Evolutionary conservation across 2,113 vertebrate genomes (phyloP), one percentile per base, ranked within the genome.

Genomic region (Peromyscus leucopus): DNA sequence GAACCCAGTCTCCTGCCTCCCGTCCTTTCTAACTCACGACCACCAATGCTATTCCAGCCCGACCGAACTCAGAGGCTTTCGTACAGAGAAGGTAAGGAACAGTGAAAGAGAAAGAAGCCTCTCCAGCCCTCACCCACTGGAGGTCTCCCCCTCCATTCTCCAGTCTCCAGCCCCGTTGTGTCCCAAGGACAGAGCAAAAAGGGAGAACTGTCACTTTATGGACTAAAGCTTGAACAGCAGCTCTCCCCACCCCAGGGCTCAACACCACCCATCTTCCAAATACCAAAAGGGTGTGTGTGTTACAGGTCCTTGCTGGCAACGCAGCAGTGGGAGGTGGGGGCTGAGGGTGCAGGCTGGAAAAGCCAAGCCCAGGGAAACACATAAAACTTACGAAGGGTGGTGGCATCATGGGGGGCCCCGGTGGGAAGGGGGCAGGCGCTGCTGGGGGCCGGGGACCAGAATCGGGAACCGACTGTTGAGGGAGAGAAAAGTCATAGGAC

Each of bases 361-460:
- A 97, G 98, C 97, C 97, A 98, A 89, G 95, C 93, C 96, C 93
- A 97, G 94, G 94, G 93, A 93, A 95, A 98, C 95, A 85, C 63
- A 78, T 83, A 87, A 90, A 97, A 98, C 98, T 98, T 98, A 98
- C 98, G 97, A 98, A 98, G 96, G 98, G 98, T 96, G 98, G 98
- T 95, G 98, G 98, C 98, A 98, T 98, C 97, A 98, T 98, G 94
- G 98, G 98, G 93, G 98, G 95, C 97, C 98, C 96, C 97, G 98
- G 96, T 97, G 98, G 97, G 97, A 98, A 98, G 83, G 98, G 97
- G 93, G 98, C 96, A 90, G 98, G 97, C 97, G 98, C 98, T 97
- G 98, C 98, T 93, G 97, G 98, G 94, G 98, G 98, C 97, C 98
- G 98, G 97, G 98, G 98, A 98, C 98, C 98, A 96, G 98, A 98